These are phyloP conservation scores for Melinaea menophilus DNA, from an alignment of 2,888 invertebrate genomes.

Conservation along the genomic window DNA sequence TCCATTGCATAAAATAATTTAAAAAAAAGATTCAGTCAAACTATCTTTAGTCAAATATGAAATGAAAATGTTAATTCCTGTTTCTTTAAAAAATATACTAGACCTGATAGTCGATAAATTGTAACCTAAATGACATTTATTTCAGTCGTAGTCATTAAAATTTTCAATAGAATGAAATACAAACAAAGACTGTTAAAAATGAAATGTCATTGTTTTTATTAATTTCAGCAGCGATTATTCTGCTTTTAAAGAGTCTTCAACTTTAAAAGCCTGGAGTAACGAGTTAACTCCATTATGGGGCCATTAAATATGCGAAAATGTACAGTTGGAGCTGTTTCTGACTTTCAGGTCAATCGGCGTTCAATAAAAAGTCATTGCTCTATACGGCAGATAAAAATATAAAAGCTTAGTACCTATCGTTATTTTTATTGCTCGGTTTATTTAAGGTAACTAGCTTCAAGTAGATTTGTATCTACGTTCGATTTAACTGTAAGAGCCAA, in stretches of 20 bases:
- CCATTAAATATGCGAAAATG: constrained; percentile 34
- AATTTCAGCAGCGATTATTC: constrained; percentile 24
- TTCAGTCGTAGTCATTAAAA: no score
- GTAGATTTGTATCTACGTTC: not conserved
- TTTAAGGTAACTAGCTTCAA: constrained; percentile 13
- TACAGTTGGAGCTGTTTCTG: constrained; percentile 23
- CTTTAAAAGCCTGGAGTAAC: constrained; percentile 28
- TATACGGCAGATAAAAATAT: constrained; percentile 19
- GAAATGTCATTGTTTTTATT: constrained; percentile 26
- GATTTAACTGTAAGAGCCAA: no score
- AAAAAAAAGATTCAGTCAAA: no score
- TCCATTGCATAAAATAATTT: no score
- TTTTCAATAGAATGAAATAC: no score
- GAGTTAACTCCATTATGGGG: constrained; percentile 33
- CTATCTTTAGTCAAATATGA: no score
- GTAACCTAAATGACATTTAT: no score
- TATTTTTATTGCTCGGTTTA: constrained; percentile 14
- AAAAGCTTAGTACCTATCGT: constrained; percentile 10
- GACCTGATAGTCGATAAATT: no score
- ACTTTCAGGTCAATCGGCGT: constrained; percentile 26
- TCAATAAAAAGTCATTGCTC: constrained; percentile 29
- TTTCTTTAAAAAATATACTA: no score
- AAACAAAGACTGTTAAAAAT: not conserved
- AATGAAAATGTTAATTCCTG: no score
- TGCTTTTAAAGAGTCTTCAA: constrained; percentile 27